Percentiles rank a stretch among this genome's conserved stretches.
Evolutionary conservation across 2,888 invertebrate species (phyloP).

Genomic region (Cataglyphis albicans): DNA sequence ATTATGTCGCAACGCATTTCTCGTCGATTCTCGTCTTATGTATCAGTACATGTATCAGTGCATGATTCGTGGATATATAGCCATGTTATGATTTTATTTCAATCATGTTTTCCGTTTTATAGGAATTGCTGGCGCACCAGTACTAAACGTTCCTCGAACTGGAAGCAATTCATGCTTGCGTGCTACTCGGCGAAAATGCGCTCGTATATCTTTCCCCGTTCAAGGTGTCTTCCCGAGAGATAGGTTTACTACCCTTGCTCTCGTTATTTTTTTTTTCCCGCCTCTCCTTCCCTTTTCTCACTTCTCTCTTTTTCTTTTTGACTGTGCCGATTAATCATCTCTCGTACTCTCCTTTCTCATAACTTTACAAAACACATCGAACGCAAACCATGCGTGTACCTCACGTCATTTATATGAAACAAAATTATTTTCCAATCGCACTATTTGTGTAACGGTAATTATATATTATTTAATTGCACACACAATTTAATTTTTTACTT

Average conservation of each 20-base stretch:
- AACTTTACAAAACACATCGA: slow-evolving; percentile 51
- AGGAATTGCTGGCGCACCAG: slow-evolving; percentile 41
- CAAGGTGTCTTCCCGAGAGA: slow-evolving; percentile 66
- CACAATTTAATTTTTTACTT: not conserved
- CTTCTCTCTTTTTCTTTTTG: slow-evolving; percentile 1
- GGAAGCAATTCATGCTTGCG: slow-evolving; percentile 53
- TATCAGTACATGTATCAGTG: not conserved
- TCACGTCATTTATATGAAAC: slow-evolving; percentile 68
- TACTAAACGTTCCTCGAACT: slow-evolving; percentile 56
- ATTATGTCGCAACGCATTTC: not conserved
- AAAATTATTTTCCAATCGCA: slow-evolving; percentile 67
- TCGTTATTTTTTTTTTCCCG: slow-evolving; percentile 35
- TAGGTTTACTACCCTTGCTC: slow-evolving; percentile 65
- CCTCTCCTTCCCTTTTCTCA: not conserved
- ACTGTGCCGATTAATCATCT: slow-evolving; percentile 69
- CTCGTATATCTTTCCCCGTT: slow-evolving; percentile 70
- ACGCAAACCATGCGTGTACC: slow-evolving; percentile 57
- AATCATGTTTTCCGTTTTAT: slow-evolving; percentile 41
- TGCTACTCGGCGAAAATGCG: slow-evolving; percentile 62
- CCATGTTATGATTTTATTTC: slow-evolving; percentile 49
- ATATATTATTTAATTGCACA: slow-evolving; percentile 37
- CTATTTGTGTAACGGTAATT: slow-evolving; percentile 37
- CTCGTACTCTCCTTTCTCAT: slow-evolving; percentile 42
- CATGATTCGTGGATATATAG: not conserved
- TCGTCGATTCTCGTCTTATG: not conserved